Percentiles rank a stretch among this genome's conserved stretches.
phyloP scores from a whole-genome alignment of 2,888 invertebrate genomes.

The Lasioglossum morio region DNA sequence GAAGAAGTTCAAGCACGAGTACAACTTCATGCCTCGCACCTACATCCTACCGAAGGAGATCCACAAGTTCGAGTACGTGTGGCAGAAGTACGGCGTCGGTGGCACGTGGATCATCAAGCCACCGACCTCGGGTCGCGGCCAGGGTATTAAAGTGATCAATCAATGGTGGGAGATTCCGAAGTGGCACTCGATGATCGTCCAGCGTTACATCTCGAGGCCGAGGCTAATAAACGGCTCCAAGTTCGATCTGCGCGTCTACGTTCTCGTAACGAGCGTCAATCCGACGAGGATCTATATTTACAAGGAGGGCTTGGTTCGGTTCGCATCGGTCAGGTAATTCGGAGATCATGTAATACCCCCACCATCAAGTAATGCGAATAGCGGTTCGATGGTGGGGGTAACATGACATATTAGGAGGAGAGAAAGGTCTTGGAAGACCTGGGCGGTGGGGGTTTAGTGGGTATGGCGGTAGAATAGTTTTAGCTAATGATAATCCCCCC shows the following conservation, averaged over 20 bases:
- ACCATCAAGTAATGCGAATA: no score
- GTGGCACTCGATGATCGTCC: constrained; percentile 92
- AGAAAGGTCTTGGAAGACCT: no score
- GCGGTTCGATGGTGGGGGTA: no score
- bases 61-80: constrained; percentile 85
- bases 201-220: constrained; percentile 92
- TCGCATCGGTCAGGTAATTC: constrained; percentile 86
- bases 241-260: constrained; percentile 97
- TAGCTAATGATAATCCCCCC: no score
- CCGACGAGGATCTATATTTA: constrained; percentile 97
- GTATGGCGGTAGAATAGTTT: no score
- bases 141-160: constrained; percentile 96
- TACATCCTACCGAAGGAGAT: constrained; percentile 90
- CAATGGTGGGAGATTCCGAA: constrained; percentile 96
- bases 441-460: no score
- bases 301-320: constrained; percentile 96
- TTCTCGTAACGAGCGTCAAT: constrained; percentile 95
- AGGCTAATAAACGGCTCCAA: constrained; percentile 96
- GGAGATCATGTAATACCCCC: no score
- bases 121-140: constrained; percentile 97
- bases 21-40: constrained; percentile 84
- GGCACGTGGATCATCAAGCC: constrained; percentile 98
- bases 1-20: constrained; percentile 87
- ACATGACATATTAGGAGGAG: no score
- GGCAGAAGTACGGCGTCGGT: constrained; percentile 90